These are phyloP conservation scores for Coracopsis vasa DNA, from an alignment of 2,113 vertebrate species.

Conservation along the genomic window DNA sequence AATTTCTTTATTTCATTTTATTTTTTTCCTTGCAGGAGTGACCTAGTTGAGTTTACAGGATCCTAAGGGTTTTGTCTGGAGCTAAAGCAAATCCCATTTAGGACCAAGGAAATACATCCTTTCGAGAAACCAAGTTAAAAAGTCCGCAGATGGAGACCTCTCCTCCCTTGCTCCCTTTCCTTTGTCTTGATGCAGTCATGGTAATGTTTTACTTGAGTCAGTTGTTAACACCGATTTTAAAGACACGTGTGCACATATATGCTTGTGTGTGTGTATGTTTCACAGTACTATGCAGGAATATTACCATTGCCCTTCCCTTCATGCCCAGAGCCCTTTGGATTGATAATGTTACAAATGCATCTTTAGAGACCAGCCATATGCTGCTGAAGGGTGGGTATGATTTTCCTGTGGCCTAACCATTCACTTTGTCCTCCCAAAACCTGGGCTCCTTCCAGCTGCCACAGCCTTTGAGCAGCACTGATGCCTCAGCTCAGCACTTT, in stretches of 20 bases:
- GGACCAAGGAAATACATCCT: slow-evolving; percentile 54
- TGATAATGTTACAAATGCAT: background rate
- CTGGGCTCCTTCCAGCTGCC: background rate
- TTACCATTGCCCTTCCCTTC: background rate
- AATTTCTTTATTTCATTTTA: background rate
- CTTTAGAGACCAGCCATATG: background rate
- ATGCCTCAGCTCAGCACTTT: background rate
- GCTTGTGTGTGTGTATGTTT: background rate
- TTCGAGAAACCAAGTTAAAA: slow-evolving; percentile 47
- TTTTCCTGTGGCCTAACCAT: background rate
- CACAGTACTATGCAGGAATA: background rate
- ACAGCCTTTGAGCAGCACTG: background rate
- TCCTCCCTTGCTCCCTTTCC: background rate
- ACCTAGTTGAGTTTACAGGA: slow-evolving; percentile 62
- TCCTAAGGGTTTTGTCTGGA: slow-evolving; percentile 57
- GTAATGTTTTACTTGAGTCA: background rate
- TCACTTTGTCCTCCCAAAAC: background rate
- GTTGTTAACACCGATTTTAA: background rate
- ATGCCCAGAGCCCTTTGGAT: background rate
- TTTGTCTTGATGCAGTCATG: background rate
- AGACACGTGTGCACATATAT: background rate
- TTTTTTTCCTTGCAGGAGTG: slow-evolving; percentile 10
- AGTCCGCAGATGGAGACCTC: background rate
- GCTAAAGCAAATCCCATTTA: slow-evolving; percentile 39
- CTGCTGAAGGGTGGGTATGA: background rate